A percentile compares a stretch with the other conserved stretches of the same genome.
Evolutionary conservation across 2,797 vertebrate species (phyloP).

Genomic region (Euthynnus affinis): DNA sequence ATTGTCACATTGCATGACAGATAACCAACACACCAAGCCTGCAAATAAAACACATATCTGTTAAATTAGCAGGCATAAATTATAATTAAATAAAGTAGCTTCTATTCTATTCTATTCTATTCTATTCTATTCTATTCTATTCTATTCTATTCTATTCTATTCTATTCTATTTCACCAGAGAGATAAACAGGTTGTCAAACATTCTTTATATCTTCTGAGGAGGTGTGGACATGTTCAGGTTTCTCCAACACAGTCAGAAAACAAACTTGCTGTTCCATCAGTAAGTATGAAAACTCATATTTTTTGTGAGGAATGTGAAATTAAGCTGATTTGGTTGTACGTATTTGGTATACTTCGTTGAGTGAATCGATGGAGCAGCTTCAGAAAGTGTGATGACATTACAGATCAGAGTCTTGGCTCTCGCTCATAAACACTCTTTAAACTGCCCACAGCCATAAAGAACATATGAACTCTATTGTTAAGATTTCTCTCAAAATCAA

Average conservation of each 20-base stretch:
- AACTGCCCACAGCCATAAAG: conserved; percentile 49
- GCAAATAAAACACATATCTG: background rate
- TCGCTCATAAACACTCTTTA: conserved; percentile 38
- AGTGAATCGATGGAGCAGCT: background rate
- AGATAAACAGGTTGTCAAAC: too few species aligned
- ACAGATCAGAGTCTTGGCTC: conserved; percentile 11
- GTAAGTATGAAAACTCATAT: background rate
- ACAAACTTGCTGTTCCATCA: background rate
- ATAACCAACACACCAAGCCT: background rate
- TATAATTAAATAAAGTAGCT: background rate
- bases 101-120: background rate
- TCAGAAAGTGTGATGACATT: conserved; percentile 21
- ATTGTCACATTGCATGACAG: too few species aligned
- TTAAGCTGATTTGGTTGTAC: background rate
- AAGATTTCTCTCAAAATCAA: conserved; percentile 39
- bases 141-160: too few species aligned
- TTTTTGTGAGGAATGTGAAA: background rate
- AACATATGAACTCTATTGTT: conserved; percentile 45
- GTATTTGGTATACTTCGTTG: background rate
- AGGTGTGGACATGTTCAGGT: background rate
- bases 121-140: too few species aligned
- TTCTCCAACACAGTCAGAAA: background rate
- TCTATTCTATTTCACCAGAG: too few species aligned
- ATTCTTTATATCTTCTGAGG: background rate
- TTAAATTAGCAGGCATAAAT: background rate